Base-by-base conservation (phyloP, 2,888 invertebrate species). In the Diarsia brunnea region DNA sequence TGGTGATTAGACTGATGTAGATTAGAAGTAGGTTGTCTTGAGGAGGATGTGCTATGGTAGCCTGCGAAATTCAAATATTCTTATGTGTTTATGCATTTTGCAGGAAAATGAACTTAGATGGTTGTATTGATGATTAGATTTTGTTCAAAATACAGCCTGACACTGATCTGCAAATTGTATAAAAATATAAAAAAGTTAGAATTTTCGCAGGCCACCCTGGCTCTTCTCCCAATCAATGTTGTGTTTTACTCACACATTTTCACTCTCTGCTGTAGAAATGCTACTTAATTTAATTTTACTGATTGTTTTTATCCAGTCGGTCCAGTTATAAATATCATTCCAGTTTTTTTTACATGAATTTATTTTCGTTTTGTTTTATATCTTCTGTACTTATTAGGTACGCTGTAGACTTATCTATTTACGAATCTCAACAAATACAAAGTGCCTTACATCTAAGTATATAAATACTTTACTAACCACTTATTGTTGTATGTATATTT, bases 1-100 rank as follows among this genome's bases (percentile, higher is more conserved):
- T 19, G 24, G 77, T 11, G 11, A 51, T 81, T 81, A 82, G 79
- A 87, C 82, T 83, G 79, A 73, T 75, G 49, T 87, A 84, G 89
- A 86, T 84, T 69, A 84, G 64, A 65, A 74, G 47, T 78, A 82
- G 66, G 61, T 66, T 79, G 70, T 58, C 49, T 31, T 16, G 8
- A 58, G 27, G 58, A 27, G 2, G 16, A 58, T 27, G 16, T 1
- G 16, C 27, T 27, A 16, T 16, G 55, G 27, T 58, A 58, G 8
- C 58, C 8, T 27, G 16, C 55, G 3, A 58, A 27, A 27, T 58
- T 27, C 27, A 58, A 58, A 27, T 16, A 8, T 16, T 27, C 27
- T 58, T 55, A 55, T 14, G 14, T 14, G 14, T 55, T 5, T 24
- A 51, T 24, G 24, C 2, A 24, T 24, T 55, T 24, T 24, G 12